phyloP scores from a whole-genome alignment of 2,113 vertebrate genomes.

The Eclectus roratus region DNA sequence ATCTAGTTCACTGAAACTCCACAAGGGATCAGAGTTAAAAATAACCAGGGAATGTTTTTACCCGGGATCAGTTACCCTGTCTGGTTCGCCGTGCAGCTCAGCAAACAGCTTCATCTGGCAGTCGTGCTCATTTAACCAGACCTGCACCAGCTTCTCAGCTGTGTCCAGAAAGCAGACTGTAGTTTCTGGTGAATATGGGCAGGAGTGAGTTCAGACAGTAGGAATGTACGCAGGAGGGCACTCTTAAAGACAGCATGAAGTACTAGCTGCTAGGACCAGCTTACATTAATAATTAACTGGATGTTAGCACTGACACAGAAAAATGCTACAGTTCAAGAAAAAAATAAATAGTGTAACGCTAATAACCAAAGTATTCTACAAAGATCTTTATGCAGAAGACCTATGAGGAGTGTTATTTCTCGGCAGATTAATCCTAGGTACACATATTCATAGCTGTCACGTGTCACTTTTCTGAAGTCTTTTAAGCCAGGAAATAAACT shows the following conservation, averaged over 20 bases:
- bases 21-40: slow-evolving; percentile 13
- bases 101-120: slow-evolving; percentile 28
- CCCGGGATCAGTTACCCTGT: background rate
- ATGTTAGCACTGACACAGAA: background rate
- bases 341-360: background rate
- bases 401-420: background rate
- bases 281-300: slow-evolving; percentile 31
- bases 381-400: background rate
- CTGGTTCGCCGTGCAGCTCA: background rate
- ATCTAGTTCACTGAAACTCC: background rate
- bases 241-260: background rate
- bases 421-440: background rate
- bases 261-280: background rate
- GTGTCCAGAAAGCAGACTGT: background rate
- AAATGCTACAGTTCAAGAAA: background rate
- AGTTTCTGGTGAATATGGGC: background rate
- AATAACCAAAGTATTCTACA: background rate
- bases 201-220: background rate
- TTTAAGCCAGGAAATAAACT: background rate
- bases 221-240: background rate
- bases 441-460: background rate
- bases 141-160: background rate
- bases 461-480: background rate
- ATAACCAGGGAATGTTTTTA: slow-evolving; percentile 49
- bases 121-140: background rate